Conservation (phyloP, 1,140 invertebrate genomes). For the Diplogasteroides magnus region DNA sequence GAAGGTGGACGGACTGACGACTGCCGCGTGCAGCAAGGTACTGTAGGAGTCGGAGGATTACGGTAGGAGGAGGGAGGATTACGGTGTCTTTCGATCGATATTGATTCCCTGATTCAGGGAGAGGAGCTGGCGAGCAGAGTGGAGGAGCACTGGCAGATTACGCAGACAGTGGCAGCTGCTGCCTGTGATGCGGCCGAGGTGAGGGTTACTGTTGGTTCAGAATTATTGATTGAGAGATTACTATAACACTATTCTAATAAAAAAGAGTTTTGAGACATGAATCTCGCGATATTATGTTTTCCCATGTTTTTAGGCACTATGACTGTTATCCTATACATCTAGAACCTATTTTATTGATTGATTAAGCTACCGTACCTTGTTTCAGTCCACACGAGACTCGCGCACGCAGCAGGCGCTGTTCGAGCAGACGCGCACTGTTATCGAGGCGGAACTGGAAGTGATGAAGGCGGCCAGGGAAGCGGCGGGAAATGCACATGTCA, state of each 20-base stretch:
- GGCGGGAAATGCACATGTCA: constrained; percentile 73
- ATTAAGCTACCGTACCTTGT: constrained; percentile 75
- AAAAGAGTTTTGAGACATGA: constrained; percentile 76
- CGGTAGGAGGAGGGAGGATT: background rate
- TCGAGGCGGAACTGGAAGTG: constrained; percentile 79
- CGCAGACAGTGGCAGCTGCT: constrained; percentile 19
- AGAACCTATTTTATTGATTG: too few species aligned
- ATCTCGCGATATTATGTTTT: too few species aligned
- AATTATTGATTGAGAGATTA: background rate
- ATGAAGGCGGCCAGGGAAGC: constrained; percentile 79
- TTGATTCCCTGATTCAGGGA: constrained; percentile 17
- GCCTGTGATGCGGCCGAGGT: constrained; percentile 18
- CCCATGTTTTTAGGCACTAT: too few species aligned
- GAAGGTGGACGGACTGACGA: constrained; percentile 28
- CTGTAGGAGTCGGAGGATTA: background rate
- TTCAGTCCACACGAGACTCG: constrained; percentile 77
- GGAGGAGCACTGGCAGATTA: constrained; percentile 20
- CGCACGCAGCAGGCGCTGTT: constrained; percentile 80
- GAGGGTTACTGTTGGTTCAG: background rate
- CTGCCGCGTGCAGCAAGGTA: background rate
- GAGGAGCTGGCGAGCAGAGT: constrained; percentile 17
- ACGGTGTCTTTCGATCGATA: background rate
- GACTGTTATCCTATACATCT: too few species aligned
- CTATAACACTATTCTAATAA: constrained; percentile 66
- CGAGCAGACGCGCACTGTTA: constrained; percentile 86